A percentile compares a stretch with the other conserved stretches of the same genome.
Conservation (phyloP, 2,113 vertebrate genomes). For the Emydura subglobosa region DNA sequence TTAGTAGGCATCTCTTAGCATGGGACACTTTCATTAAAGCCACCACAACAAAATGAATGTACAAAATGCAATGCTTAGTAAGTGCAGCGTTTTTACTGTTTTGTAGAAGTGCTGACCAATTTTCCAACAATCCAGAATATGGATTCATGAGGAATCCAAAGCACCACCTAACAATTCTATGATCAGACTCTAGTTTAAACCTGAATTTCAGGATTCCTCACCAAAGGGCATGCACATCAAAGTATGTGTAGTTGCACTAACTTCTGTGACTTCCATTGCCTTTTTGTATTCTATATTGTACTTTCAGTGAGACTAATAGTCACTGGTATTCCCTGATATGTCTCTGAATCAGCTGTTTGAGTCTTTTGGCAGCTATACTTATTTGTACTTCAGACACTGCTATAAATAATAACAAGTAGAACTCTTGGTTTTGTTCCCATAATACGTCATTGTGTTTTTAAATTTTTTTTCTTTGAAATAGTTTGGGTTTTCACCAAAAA, state of each 20-base stretch:
- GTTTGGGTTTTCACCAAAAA: not conserved
- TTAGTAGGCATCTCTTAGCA: no score
- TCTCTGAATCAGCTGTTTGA: not conserved
- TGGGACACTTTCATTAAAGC: no score
- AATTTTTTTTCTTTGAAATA: not conserved
- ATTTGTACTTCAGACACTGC: not conserved
- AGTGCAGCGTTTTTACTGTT: no score
- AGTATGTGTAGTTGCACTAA: not conserved
- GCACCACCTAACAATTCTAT: not conserved
- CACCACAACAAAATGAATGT: no score
- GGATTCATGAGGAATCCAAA: not conserved
- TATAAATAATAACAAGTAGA: not conserved
- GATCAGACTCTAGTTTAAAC: not conserved
- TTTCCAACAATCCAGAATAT: fast-evolving
- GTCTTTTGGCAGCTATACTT: not conserved
- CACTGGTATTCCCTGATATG: not conserved
- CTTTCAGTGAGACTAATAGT: not conserved
- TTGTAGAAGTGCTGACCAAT: not conserved
- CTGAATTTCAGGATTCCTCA: not conserved
- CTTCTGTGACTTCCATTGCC: not conserved
- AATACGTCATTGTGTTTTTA: no score
- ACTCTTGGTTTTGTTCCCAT: not conserved
- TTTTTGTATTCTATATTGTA: not conserved
- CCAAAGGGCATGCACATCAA: not conserved
- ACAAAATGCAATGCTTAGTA: no score